A percentile compares a stretch with the other conserved stretches of the same genome.
phyloP scores from a whole-genome alignment of 2,113 vertebrate genomes.

The Gnathonemus echidnorhynchus region DNA sequence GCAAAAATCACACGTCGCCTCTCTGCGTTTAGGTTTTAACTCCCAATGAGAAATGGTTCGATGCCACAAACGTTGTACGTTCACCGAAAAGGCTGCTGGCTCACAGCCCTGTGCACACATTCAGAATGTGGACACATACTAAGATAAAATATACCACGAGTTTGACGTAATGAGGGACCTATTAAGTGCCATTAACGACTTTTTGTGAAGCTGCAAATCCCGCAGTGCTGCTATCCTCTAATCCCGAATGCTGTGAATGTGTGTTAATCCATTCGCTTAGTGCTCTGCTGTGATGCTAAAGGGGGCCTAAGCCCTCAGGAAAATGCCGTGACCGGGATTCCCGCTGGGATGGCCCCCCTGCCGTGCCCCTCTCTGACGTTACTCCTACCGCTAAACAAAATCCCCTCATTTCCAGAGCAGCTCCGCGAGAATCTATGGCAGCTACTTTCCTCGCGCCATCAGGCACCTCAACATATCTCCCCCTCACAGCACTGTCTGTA shows the following conservation, averaged over 20 bases:
- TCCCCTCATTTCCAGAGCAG: neutral
- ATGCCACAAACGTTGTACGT: neutral
- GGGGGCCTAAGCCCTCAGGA: neutral
- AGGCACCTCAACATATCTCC: neutral
- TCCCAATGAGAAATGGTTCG: neutral
- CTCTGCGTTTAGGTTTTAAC: neutral
- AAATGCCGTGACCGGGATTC: neutral
- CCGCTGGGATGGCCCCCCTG: neutral
- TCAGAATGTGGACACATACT: neutral
- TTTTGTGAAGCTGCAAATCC: neutral
- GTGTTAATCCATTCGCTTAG: neutral
- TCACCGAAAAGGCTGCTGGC: neutral
- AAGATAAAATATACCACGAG: neutral
- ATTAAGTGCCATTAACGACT: slow-evolving; percentile 4
- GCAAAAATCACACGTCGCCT: neutral
- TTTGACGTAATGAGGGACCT: neutral
- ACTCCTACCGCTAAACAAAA: neutral
- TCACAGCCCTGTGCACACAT: neutral
- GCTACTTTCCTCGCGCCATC: neutral
- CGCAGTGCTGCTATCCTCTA: neutral
- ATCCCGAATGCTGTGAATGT: neutral
- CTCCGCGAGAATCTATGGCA: neutral
- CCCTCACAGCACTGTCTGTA: neutral
- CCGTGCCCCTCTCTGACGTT: neutral
- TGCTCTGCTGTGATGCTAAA: neutral